A percentile compares a stretch with the other conserved stretches of the same genome.
Conservation (phyloP, 35 echinoderm and acorn worm genomes). For the Hemicentrotus pulcherrimus region DNA sequence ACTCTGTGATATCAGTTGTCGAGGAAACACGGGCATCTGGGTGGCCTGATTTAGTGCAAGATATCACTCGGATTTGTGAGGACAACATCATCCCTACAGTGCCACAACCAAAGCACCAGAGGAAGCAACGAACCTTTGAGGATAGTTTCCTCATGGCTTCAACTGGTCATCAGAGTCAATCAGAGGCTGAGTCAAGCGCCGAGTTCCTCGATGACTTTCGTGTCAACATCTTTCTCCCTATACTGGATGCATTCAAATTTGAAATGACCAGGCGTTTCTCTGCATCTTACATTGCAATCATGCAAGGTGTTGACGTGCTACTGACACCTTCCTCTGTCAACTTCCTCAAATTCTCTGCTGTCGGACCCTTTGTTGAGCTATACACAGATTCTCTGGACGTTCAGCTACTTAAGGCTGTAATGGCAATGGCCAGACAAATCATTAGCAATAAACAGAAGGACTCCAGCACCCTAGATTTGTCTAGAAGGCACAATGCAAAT, state of each 20-base stretch:
- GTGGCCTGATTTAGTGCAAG: conserved; percentile 40
- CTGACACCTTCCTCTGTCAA: not conserved
- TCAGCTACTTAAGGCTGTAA: conserved; percentile 38
- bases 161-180: too few species aligned
- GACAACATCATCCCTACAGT: conserved; percentile 41
- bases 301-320: conserved; percentile 43
- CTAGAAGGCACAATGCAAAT: not conserved
- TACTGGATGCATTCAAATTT: conserved; percentile 52
- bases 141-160: too few species aligned
- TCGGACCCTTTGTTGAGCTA: conserved; percentile 52
- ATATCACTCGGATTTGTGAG: conserved; percentile 26
- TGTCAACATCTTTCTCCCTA: conserved; percentile 50
- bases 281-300: conserved; percentile 32
- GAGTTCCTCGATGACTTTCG: conserved; percentile 37
- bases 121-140: conserved; percentile 48
- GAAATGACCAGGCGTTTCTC: conserved; percentile 37
- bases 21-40: too few species aligned
- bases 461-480: not conserved
- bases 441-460: conserved; percentile 38
- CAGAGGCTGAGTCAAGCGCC: not conserved
- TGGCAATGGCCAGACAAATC: conserved; percentile 54
- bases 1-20: conserved; percentile 45
- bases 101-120: conserved; percentile 41
- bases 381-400: conserved; percentile 41
- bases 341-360: conserved; percentile 44